Base-by-base conservation (phyloP, 2,888 invertebrate genomes). In the Diadegma fenestrale region DNA sequence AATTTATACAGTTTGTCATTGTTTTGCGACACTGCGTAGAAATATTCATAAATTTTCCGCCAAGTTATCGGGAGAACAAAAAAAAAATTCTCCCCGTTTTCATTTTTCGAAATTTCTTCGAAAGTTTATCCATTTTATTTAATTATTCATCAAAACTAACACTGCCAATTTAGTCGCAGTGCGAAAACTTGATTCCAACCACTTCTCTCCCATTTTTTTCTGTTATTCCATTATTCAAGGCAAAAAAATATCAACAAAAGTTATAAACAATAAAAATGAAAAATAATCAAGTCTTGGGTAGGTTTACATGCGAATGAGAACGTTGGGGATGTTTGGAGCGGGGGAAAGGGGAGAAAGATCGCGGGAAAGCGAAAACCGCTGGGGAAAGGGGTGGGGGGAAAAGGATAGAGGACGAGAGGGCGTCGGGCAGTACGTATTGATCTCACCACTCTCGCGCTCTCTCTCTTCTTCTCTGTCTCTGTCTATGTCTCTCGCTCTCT, bases 341-440 rank as follows among this genome's bases (percentile, higher is more conserved):
- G 41, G 63, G 61, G 14, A 30, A 54, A 41, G 77, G 64, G 14
- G 43, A 58, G 68, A 68, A 77, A 43, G 69, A 78, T 41, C 45
- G 76, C 77, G 77, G 48, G 72, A 79, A 81, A 79, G 81, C 71
- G 71, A 80, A 79, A 78, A 84, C 81, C 82, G 68, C 85, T 78
- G 64, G 72, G 58, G 63, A 77, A 48, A 58, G 48, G 71, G 66
- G 69, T 41, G 48, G 58, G 76, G 68, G 71, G 82, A 79, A 80
- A 79, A 72, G 75, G 73, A 87, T 75, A 75, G 79, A 82, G 82
- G 68, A 73, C 48, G 81, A 69, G 81, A 69, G 85, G 80, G 64
- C 80, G 82, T 75, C 73, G 80, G 86, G 87, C 89, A 89, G 90
- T 90, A 91, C 88, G 90, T 91, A 91, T 91, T 90, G 91, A 91